phyloP scores from a whole-genome alignment of 2,888 invertebrate species.

The Mesochorus sp. region DNA sequence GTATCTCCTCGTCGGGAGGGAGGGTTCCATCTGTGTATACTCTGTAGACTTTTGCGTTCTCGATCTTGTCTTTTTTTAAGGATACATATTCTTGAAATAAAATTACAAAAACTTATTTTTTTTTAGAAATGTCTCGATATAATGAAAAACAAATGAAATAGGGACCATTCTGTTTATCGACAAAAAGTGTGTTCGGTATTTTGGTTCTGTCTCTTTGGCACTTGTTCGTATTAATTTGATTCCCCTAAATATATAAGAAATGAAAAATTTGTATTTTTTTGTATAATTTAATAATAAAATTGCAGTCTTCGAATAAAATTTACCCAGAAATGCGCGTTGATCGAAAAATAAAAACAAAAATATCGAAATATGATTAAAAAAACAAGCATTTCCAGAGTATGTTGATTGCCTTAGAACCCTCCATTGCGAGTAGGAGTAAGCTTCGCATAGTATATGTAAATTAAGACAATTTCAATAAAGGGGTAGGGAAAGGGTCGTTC shows the following conservation, averaged over 20 bases:
- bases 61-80: slow-evolving; percentile 38
- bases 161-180: too few species aligned
- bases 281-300: neutral
- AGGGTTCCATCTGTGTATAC: slow-evolving; percentile 50
- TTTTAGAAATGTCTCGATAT: neutral
- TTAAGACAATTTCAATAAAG: slow-evolving; percentile 62
- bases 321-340: neutral
- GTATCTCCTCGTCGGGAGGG: slow-evolving; percentile 47
- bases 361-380: slow-evolving; percentile 52
- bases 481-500: slow-evolving; percentile 21
- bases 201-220: too few species aligned
- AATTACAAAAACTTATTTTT: too few species aligned
- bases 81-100: too few species aligned
- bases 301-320: neutral
- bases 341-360: neutral
- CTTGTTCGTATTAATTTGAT: too few species aligned
- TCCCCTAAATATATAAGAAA: neutral
- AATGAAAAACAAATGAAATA: neutral
- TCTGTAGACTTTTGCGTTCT: slow-evolving; percentile 29
- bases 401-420: slow-evolving; percentile 64
- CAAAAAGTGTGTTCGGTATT: too few species aligned
- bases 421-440: slow-evolving; percentile 64
- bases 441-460: slow-evolving; percentile 48
- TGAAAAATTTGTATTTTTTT: neutral
- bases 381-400: slow-evolving; percentile 54